Evolutionary conservation across 2,113 vertebrate genomes (phyloP).

Genomic region (Morone saxatilis): DNA sequence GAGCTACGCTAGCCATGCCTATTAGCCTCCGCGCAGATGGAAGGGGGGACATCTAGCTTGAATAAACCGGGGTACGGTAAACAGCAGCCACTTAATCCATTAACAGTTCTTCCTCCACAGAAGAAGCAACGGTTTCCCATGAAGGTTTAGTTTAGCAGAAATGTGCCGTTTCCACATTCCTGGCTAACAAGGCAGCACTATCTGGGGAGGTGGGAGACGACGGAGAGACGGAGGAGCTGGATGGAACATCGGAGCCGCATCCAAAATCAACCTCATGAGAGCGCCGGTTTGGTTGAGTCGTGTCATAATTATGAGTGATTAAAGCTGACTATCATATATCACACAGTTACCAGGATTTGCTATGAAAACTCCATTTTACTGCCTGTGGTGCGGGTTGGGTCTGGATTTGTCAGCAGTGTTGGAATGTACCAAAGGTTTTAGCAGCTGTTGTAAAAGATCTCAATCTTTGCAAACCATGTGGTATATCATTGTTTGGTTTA

Average conservation of each 20-base stretch:
- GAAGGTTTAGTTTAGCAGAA: slow-evolving; percentile 71
- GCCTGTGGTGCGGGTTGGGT: slow-evolving; percentile 27
- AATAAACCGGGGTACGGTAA: slow-evolving; percentile 64
- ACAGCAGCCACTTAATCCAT: slow-evolving; percentile 77
- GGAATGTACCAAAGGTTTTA: slow-evolving; percentile 28
- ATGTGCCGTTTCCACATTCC: slow-evolving; percentile 71
- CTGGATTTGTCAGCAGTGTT: slow-evolving; percentile 40
- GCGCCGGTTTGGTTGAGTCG: slow-evolving; percentile 14
- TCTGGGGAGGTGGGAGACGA: slow-evolving; percentile 40
- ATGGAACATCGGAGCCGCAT: slow-evolving; percentile 40
- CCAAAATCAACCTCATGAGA: slow-evolving; percentile 61
- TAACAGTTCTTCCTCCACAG: slow-evolving; percentile 60
- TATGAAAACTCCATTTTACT: slow-evolving; percentile 56
- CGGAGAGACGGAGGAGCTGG: slow-evolving; percentile 48
- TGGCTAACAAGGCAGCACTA: slow-evolving; percentile 63
- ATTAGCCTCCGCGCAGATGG: slow-evolving; percentile 64
- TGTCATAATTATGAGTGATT: slow-evolving; percentile 67
- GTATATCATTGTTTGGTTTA: not conserved
- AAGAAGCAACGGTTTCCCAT: slow-evolving; percentile 77
- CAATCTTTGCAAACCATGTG: not conserved
- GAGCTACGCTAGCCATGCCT: slow-evolving; percentile 69
- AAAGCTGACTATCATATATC: slow-evolving; percentile 68
- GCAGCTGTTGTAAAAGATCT: slow-evolving; percentile 37
- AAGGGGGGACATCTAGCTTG: slow-evolving; percentile 11
- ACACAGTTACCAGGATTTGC: slow-evolving; percentile 57